Evolutionary conservation across 2,888 invertebrate species (phyloP).

Genomic region (Nezara viridula): DNA sequence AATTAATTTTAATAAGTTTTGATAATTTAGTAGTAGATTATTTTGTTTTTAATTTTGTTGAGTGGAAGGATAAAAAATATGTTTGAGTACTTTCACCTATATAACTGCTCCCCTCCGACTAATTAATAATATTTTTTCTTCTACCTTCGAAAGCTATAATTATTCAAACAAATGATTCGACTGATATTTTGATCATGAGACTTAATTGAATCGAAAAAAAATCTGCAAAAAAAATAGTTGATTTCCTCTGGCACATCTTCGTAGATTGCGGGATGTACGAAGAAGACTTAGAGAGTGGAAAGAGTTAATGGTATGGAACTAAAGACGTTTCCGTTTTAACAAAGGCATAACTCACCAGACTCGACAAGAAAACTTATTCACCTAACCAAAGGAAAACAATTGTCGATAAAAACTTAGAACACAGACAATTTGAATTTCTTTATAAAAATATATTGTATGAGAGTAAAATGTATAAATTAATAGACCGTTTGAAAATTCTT

Average conservation of each 20-base stretch:
- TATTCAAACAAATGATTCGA: too few relatives aligned
- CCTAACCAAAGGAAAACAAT: not conserved
- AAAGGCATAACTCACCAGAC: not conserved
- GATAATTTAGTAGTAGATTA: too few relatives aligned
- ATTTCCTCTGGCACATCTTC: not conserved
- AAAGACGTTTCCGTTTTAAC: conserved; percentile 8
- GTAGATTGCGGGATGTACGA: not conserved
- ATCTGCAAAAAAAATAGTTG: not conserved
- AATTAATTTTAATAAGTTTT: too few relatives aligned
- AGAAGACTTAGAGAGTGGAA: conserved; percentile 5
- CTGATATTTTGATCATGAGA: not conserved
- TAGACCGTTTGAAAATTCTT: too few relatives aligned
- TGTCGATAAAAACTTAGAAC: too few relatives aligned
- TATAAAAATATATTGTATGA: not conserved
- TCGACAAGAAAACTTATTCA: not conserved
- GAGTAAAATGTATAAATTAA: too few relatives aligned
- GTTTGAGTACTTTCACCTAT: too few relatives aligned
- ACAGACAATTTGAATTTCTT: not conserved
- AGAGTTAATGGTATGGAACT: not conserved
- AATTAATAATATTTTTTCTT: too few relatives aligned
- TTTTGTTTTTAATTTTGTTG: too few relatives aligned
- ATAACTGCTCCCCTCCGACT: too few relatives aligned
- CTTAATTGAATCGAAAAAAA: not conserved
- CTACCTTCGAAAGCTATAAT: too few relatives aligned
- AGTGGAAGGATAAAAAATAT: too few relatives aligned